Percentiles rank a stretch among this genome's conserved stretches.
Evolutionary conservation across 2,797 vertebrate genomes (phyloP).

Genomic region (Parauchenoglanis punctatus): DNA sequence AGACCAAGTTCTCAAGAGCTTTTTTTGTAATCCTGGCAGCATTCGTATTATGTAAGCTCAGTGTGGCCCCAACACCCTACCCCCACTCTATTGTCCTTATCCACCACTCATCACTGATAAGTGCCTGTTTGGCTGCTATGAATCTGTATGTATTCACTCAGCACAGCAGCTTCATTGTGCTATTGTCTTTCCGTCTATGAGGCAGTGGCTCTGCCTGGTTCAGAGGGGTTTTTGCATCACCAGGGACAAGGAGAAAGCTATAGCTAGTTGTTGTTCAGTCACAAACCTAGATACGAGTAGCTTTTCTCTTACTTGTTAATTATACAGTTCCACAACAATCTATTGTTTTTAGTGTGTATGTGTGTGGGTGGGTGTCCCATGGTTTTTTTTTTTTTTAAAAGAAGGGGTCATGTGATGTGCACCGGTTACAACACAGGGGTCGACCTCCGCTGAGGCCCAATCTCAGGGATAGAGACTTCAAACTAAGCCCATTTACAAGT

Average conservation of each 20-base stretch:
- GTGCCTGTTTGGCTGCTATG: slow-evolving; percentile 23
- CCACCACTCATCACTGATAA: slow-evolving; percentile 36
- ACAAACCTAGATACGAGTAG: not conserved
- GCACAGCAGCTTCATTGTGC: slow-evolving; percentile 42
- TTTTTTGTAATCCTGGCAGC: slow-evolving; percentile 25
- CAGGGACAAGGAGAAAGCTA: slow-evolving; percentile 27
- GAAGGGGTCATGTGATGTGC: slow-evolving; percentile 57
- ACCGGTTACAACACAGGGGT: slow-evolving; percentile 61
- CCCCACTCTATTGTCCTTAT: slow-evolving; percentile 40
- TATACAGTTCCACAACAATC: not conserved
- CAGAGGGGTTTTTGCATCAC: slow-evolving; percentile 39
- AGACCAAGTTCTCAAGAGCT: slow-evolving; percentile 7
- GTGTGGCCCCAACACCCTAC: slow-evolving; percentile 20
- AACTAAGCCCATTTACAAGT: slow-evolving; percentile 41
- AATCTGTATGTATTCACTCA: slow-evolving; percentile 32
- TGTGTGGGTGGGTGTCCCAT: slow-evolving; percentile 21
- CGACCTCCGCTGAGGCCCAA: slow-evolving; percentile 56
- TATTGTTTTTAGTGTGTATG: slow-evolving; percentile 7
- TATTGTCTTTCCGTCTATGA: slow-evolving; percentile 38
- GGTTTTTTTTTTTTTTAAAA: not conserved
- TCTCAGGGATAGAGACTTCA: slow-evolving; percentile 55
- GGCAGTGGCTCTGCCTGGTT: slow-evolving; percentile 49
- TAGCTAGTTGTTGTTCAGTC: not conserved
- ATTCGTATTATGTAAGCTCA: slow-evolving; percentile 48
- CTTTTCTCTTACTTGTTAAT: not conserved